Evolutionary conservation across 2,797 vertebrate genomes (phyloP).

Genomic region (Artibeus lituratus): DNA sequence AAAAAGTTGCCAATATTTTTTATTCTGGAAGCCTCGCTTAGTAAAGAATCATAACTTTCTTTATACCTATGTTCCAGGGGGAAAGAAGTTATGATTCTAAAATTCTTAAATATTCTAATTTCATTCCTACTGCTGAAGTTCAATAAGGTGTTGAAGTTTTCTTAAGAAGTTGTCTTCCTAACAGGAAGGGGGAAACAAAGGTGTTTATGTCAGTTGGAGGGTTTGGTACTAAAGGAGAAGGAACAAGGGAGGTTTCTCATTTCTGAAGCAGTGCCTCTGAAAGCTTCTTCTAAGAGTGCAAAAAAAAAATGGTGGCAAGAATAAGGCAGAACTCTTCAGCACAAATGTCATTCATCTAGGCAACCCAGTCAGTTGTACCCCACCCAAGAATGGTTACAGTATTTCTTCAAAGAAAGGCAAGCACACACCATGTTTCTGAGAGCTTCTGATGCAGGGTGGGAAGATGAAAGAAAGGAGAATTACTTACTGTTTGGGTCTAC

Average conservation of each 20-base stretch:
- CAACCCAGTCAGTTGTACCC: not conserved
- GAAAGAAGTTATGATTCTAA: not conserved
- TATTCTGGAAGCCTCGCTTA: not conserved
- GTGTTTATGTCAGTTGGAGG: not conserved
- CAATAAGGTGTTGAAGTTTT: not conserved
- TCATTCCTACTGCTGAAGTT: not conserved
- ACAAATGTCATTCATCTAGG: not conserved
- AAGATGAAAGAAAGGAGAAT: not conserved
- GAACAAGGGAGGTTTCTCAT: not conserved
- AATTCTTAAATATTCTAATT: not conserved
- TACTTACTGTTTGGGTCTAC: slow-evolving; percentile 93
- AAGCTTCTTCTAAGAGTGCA: not conserved
- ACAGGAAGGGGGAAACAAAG: not conserved
- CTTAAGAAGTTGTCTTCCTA: not conserved
- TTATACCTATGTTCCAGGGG: not conserved
- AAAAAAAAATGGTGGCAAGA: not conserved
- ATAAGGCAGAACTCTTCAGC: not conserved
- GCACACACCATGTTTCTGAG: not conserved
- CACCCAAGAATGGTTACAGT: not conserved
- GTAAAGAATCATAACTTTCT: not conserved
- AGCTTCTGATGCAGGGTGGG: not conserved
- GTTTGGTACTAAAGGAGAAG: not conserved
- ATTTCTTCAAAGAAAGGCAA: not conserved
- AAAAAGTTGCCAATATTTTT: not conserved
- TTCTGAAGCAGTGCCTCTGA: not conserved